phyloP scores from a whole-genome alignment of 2,113 vertebrate species.

The Heterochromis multidens region DNA sequence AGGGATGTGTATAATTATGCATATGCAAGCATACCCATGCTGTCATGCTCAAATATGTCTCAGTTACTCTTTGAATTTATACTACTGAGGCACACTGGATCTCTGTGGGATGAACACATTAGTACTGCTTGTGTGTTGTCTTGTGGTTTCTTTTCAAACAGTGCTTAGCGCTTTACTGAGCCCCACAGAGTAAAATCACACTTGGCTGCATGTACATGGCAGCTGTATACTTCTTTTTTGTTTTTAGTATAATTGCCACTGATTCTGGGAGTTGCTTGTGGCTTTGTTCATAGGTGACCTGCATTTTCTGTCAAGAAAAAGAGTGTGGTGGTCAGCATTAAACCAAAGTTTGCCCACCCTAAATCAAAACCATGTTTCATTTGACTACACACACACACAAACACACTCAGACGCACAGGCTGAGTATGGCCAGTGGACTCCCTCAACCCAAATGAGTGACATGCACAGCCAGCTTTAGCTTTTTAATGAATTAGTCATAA shows the following conservation, averaged over 20 bases:
- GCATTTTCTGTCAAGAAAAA: constrained; percentile 71
- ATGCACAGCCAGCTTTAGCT: constrained; percentile 46
- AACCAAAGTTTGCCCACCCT: constrained; percentile 22
- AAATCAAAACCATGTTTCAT: constrained; percentile 6
- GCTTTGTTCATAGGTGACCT: constrained; percentile 63
- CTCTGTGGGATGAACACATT: constrained; percentile 12
- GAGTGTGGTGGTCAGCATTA: constrained; percentile 36
- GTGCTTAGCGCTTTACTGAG: constrained; percentile 24
- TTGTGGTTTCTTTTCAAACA: constrained; percentile 28
- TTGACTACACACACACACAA: not conserved
- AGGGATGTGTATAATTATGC: not conserved
- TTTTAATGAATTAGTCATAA: constrained; percentile 73
- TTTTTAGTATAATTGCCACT: constrained; percentile 11
- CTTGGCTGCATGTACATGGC: constrained; percentile 27
- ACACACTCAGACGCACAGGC: not conserved
- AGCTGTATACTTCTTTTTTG: not conserved
- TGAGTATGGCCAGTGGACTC: constrained; percentile 6
- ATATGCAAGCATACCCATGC: not conserved
- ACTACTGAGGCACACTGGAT: not conserved
- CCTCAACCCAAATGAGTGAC: constrained; percentile 51
- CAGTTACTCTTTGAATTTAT: not conserved
- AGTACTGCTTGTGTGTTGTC: not conserved
- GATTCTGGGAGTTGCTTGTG: not conserved
- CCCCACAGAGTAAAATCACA: constrained; percentile 23
- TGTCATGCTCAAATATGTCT: constrained; percentile 4